Conservation (phyloP, 2,797 vertebrate species). For the Vipera ursinii region DNA sequence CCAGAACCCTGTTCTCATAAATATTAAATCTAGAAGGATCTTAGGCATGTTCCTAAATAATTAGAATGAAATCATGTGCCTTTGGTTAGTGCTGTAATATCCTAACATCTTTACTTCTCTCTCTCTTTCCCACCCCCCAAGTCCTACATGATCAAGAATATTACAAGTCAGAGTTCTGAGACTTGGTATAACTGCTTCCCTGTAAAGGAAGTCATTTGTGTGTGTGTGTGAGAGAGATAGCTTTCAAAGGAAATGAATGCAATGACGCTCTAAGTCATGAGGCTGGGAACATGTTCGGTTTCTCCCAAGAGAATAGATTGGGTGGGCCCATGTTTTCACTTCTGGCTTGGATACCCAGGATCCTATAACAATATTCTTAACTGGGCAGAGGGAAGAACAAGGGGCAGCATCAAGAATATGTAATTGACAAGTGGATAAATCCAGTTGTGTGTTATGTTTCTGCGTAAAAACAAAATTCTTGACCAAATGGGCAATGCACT, state of each 20-base stretch:
- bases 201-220: not conserved
- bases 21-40: not conserved
- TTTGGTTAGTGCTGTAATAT: not conserved
- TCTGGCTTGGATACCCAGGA: not conserved
- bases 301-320: constrained; percentile 8
- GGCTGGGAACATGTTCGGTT: not conserved
- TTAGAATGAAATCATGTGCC: not conserved
- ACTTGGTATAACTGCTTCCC: not conserved
- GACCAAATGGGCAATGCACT: not conserved
- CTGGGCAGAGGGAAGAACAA: not conserved
- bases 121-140: not conserved
- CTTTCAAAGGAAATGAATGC: constrained; percentile 22
- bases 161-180: not conserved
- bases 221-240: not conserved
- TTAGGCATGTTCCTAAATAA: not conserved
- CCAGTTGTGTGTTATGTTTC: not conserved
- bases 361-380: not conserved
- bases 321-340: not conserved
- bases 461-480: not conserved
- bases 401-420: not conserved
- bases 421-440: not conserved
- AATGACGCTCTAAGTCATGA: not conserved
- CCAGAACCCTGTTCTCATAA: not conserved
- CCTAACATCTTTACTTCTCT: not conserved
- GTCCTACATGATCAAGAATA: not conserved